These are phyloP conservation scores for Diploptera punctata DNA, from an alignment of 2,888 invertebrate genomes.

Conservation along the genomic window DNA sequence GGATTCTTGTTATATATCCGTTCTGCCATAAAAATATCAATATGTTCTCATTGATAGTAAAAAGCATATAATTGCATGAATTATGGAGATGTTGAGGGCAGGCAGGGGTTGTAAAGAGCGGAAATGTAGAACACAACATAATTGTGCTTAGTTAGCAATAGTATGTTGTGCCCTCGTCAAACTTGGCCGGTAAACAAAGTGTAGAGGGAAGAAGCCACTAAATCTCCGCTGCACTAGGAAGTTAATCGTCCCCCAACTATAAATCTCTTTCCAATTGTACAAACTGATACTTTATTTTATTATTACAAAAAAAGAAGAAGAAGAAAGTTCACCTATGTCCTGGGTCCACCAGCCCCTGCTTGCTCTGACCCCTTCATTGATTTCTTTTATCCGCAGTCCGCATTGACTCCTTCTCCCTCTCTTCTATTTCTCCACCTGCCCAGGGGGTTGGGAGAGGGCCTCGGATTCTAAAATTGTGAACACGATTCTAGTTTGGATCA, in stretches of 20 bases:
- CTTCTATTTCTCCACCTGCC: neutral
- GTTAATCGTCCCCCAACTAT: conserved; percentile 25
- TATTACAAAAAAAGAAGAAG: conserved; percentile 17
- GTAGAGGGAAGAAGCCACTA: too few species aligned
- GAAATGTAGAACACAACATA: too few species aligned
- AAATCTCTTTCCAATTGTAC: conserved; percentile 24
- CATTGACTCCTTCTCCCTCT: conserved; percentile 3
- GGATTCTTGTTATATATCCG: too few species aligned
- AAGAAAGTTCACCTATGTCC: neutral
- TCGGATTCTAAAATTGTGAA: neutral
- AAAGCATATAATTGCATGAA: too few species aligned
- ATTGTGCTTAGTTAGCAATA: too few species aligned
- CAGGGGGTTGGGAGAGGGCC: neutral
- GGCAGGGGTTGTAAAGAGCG: too few species aligned
- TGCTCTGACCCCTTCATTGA: conserved; percentile 15
- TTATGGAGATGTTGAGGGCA: too few species aligned
- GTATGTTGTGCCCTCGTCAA: too few species aligned
- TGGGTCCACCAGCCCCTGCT: neutral
- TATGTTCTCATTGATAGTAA: too few species aligned
- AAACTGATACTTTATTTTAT: conserved; percentile 29
- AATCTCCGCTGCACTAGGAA: conserved; percentile 20
- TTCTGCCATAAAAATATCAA: too few species aligned
- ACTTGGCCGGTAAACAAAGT: conserved; percentile 8
- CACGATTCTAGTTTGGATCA: neutral
- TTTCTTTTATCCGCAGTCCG: conserved; percentile 31